phyloP scores from a whole-genome alignment of 2,113 vertebrate species.

The Entelurus aequoreus region DNA sequence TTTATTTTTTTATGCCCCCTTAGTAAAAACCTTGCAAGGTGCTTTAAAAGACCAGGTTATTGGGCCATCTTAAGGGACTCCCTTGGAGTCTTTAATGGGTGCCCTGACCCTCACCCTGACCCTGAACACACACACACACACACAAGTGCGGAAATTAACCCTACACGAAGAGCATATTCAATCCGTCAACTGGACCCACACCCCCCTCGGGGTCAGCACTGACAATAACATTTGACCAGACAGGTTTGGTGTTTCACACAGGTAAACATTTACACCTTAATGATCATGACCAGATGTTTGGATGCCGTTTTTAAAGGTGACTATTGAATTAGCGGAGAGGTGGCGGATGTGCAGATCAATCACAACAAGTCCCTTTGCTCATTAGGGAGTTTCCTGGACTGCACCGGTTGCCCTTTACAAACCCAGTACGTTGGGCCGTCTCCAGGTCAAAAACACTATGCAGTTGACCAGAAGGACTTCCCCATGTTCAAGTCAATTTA shows the following conservation, averaged over 20 bases:
- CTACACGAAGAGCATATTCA: slow-evolving; percentile 4
- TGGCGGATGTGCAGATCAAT: slow-evolving; percentile 23
- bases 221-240: neutral
- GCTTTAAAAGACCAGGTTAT: neutral
- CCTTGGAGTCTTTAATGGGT: slow-evolving; percentile 15
- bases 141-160: slow-evolving; percentile 6
- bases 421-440: no score
- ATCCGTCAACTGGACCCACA: slow-evolving; percentile 23
- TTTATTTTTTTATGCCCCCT: no score
- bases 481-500: no score
- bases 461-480: no score
- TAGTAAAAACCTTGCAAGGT: no score
- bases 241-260: slow-evolving; percentile 7
- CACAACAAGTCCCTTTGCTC: neutral
- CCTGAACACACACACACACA: slow-evolving; percentile 14
- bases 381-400: no score
- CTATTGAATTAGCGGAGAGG: slow-evolving; percentile 19
- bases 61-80: slow-evolving; percentile 1
- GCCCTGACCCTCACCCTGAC: no score
- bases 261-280: slow-evolving; percentile 9
- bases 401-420: no score
- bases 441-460: no score
- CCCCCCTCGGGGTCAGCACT: slow-evolving; percentile 13
- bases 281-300: slow-evolving; percentile 4
- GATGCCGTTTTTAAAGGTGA: slow-evolving; percentile 15